Evolutionary conservation across 2,888 invertebrate genomes (phyloP), one percentile per base, ranked within the genome.

Genomic region (Drosophila kanekoi): DNA sequence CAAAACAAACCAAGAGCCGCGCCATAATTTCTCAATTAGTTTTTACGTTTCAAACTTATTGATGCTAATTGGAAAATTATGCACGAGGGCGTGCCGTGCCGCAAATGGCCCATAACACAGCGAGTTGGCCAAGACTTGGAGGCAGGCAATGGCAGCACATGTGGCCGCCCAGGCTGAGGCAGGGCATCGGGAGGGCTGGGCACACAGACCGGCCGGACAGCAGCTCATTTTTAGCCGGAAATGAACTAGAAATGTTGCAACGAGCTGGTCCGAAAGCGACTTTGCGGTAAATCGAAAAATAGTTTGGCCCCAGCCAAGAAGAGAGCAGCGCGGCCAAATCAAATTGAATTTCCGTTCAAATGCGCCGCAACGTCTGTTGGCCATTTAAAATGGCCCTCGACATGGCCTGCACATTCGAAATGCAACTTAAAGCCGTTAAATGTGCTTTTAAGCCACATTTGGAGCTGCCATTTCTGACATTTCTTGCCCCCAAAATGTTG

Each of bases 191-290:
- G 23, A 1, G 8, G 4, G 18, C 40, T n/a, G 16, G 6, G 8
- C 41, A 20, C 43, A 20, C 16, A 38, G 23, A 23, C 20, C 11
- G 10, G 58, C 51, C 75, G 67, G 72, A 61, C 83, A 68, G 76
- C 72, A 82, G 87, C 87, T 82, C 86, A 85, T 87, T 84, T 85
- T 86, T 79, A 74, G 79, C 79, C 78, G 88, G 85, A 85, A 85
- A 87, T 85, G 77, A 85, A 85, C 83, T 77, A 85, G 87, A 85
- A 85, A 85, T 79, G 80, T 85, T 78, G 85, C 70, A 69, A 60
- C 58, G 65, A 77, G 64, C 62, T 61, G 60, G 47, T 53, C 66
- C 61, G 66, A 79, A 72, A 44, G 51, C 72, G 81, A 81, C 79
- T 79, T 81, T 79, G 84, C 38, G 87, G 72, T 72, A 74, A 85